Conservation (phyloP, 2,797 vertebrate genomes). For the Coracias cyanogaster region DNA sequence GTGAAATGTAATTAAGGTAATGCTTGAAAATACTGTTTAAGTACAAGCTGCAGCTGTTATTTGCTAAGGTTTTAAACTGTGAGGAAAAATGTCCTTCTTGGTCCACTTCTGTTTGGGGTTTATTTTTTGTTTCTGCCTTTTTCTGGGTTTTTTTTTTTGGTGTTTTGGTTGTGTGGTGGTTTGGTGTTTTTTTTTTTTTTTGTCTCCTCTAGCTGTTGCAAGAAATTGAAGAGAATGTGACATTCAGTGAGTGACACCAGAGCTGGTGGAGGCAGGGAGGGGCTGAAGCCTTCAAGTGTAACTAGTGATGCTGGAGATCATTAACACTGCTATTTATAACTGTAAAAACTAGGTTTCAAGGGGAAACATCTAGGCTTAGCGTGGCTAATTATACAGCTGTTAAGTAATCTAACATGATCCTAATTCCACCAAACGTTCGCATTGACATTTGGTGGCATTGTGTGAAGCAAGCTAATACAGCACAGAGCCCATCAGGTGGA, state of each 20-base stretch:
- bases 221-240: constrained; percentile 43
- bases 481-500: not conserved
- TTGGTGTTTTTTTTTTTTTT: not conserved
- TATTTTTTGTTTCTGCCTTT: constrained; percentile 17
- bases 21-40: not conserved
- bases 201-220: not conserved
- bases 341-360: constrained; percentile 48
- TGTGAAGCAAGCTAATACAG: not conserved
- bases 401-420: constrained; percentile 47
- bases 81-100: not conserved
- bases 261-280: not conserved
- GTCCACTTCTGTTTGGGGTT: not conserved
- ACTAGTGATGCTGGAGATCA: constrained; percentile 30
- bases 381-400: constrained; percentile 54
- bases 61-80: not conserved
- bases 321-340: constrained; percentile 62
- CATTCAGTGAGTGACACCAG: constrained; percentile 49
- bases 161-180: too few relatives aligned
- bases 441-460: not conserved
- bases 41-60: not conserved
- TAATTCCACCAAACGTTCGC: constrained; percentile 32
- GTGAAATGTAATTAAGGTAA: constrained; percentile 32
- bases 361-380: constrained; percentile 43
- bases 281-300: not conserved
- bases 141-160: not conserved